Evolutionary conservation across 1,140 invertebrate genomes (phyloP), one percentile per base, ranked within the genome.

Genomic region (Pogonomyrmex californicus): DNA sequence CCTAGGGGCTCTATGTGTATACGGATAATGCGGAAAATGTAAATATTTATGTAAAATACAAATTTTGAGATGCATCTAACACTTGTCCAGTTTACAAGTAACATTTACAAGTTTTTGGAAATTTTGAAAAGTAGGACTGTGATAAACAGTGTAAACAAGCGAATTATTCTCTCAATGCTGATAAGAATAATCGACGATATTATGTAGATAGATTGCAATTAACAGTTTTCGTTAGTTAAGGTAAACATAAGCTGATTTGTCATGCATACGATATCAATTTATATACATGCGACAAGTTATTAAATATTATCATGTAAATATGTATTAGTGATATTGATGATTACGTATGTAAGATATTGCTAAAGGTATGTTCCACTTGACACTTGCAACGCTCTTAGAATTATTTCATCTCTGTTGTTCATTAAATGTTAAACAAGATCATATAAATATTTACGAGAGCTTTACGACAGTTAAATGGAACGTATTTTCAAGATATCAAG

Each of bases 1-100:
- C 73, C 88, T 95, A n/a, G 94, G 94, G 4, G 87, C 87, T 4
- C 89, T 91, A 65, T 95, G 94, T 73, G 83, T 90, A 41, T 94
- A 93, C n/a, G 93, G 87, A 51, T 93, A 90, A n/a, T 65, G 86
- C 12, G 10, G 1, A 14, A 9, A 49, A 56, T 33, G 2, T 54
- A 36, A 17, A 30, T 56, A 70, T 14, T 49, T 30, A 63, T 10
- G 44, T 63, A 73, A 38, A 73, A 62, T 7, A 17, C 47, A 36
- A 23, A 10, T 38, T 38, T 36, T 17, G 14, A 56, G 5, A 58
- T 47, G 33, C 4, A 12, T 4, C 9, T 41, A 76, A 58, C 4
- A 44, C 9, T 33, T 36, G 4, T 54, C 5, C 3, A 10, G 36
- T 38, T 75, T 38, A 14, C 33, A n/a, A n/a, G n/a, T n/a, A n/a